These are phyloP conservation scores for Empidonax alnorum DNA, from an alignment of 2,113 vertebrate genomes.

Conservation along the genomic window DNA sequence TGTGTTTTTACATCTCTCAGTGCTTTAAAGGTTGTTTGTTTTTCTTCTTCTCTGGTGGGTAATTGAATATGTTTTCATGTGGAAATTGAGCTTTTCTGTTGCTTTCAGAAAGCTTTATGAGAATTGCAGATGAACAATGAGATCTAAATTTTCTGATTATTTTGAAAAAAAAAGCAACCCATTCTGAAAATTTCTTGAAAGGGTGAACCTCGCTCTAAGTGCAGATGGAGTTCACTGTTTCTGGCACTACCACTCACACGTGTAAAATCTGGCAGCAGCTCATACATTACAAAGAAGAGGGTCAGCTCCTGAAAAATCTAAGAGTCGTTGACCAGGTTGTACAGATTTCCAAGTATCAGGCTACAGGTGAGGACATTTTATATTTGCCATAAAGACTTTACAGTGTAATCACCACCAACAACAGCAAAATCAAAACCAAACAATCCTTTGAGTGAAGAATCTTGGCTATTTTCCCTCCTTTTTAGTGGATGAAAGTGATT, in stretches of 20 bases:
- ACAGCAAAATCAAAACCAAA: background rate
- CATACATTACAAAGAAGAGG: background rate
- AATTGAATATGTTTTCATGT: background rate
- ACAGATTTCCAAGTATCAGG: background rate
- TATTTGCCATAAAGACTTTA: background rate
- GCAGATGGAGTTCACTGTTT: background rate
- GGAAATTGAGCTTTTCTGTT: background rate
- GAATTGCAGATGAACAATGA: background rate
- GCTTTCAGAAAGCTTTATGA: background rate
- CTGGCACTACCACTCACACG: background rate
- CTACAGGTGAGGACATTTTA: background rate
- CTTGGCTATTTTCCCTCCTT: slow-evolving; percentile 14
- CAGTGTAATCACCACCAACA: background rate
- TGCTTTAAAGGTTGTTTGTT: background rate
- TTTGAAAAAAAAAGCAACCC: background rate
- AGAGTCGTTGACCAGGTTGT: background rate
- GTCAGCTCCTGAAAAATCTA: background rate
- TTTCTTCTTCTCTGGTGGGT: background rate
- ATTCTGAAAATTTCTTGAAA: background rate
- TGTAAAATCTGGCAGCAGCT: background rate
- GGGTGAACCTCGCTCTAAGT: background rate
- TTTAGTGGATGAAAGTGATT: background rate
- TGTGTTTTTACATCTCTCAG: background rate
- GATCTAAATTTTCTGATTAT: background rate
- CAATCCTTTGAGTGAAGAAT: background rate